Evolutionary conservation across 2,113 vertebrate genomes (phyloP), one percentile per base, ranked within the genome.

Genomic region (Cnemophilus loriae): DNA sequence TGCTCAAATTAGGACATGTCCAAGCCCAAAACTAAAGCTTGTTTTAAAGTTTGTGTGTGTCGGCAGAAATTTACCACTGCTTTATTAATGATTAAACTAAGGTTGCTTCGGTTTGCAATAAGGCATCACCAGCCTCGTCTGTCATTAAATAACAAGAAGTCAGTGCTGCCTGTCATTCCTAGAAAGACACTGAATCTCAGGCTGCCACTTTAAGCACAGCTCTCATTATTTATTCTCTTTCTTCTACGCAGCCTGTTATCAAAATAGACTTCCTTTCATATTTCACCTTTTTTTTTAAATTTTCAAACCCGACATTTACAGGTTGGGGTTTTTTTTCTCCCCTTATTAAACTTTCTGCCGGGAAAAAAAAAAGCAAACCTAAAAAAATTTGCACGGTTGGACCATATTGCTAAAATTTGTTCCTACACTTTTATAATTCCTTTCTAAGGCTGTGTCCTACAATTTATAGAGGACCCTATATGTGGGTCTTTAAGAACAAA

Each of bases 171-270:
- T 93, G 85, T 94, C 86, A 82, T 74, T 96, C 61, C 64, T 81
- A 92, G 53, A 93, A 94, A 95, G 84, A 82, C 75, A 84, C n/a
- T 68, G 78, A 91, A 86, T 32, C 53, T 37, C 77, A 88, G 59
- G 23, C 79, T 95, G 84, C 41, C 90, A 89, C 93, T 94, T 95
- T 41, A 94, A 83, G 44, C 77, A 69, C 70, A 67, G 67, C 33
- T 96, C 82, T 96, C 91, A 93, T 97, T 96, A 97, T 92, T 92
- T 95, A 97, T 97, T 97, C 97, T 82, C 95, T 96, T 96, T 97
- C 80, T 95, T 94, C 88, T 76, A 50, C 73, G 87, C 33, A 90
- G 52, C 32, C 50, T 3, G 37, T 35, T 95, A 95, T 95, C 91
- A 87, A 94, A 96, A 95, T 57, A 95, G 65, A 84, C 32, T 84